Conservation (phyloP, 92 coral and sea anemone species). For the Micromussa lordhowensis region DNA sequence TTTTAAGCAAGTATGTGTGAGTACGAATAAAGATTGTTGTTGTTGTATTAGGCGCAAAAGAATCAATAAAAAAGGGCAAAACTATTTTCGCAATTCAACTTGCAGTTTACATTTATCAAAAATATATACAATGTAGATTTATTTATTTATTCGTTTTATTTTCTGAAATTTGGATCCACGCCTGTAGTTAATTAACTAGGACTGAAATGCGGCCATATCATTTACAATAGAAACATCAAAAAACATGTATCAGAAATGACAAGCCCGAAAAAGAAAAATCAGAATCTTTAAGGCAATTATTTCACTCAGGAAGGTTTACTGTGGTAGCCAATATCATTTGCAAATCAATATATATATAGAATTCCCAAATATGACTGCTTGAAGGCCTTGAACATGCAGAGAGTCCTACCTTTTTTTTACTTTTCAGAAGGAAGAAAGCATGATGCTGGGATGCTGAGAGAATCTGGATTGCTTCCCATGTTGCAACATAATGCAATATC, state of each 20-base stretch:
- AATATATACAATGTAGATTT: constrained; percentile 52
- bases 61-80: constrained; percentile 45
- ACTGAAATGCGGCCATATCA: too few species aligned
- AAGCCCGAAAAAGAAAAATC: constrained; percentile 6
- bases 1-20: too few species aligned
- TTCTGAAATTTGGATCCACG: constrained; percentile 30
- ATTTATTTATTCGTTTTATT: constrained; percentile 37
- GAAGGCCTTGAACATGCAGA: constrained; percentile 2
- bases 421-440: neutral
- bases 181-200: too few species aligned
- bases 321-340: neutral
- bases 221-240: neutral
- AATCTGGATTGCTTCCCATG: constrained; percentile 19
- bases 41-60: constrained; percentile 43
- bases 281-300: neutral
- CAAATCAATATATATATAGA: constrained; percentile 1
- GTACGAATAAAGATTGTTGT: too few species aligned
- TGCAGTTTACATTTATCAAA: constrained; percentile 51
- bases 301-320: constrained; percentile 10
- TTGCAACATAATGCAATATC: constrained; percentile 24
- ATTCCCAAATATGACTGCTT: neutral
- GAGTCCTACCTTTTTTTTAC: neutral
- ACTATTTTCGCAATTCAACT: constrained; percentile 51
- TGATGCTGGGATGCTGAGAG: constrained; percentile 20
- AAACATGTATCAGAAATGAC: constrained; percentile 1